phyloP scores from a whole-genome alignment of 2,888 invertebrate genomes.

The Habroteleia sp. region DNA sequence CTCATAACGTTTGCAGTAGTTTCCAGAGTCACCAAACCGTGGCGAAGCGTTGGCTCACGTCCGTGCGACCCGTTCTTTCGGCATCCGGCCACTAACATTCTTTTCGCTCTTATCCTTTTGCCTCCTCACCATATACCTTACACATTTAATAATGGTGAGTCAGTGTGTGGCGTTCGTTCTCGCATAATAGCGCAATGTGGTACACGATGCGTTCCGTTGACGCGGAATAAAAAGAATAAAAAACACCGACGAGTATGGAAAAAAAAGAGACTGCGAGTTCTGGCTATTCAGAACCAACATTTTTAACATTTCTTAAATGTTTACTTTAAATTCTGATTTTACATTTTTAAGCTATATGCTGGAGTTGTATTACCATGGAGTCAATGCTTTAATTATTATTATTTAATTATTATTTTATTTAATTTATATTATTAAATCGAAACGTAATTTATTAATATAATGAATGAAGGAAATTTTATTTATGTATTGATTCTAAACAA shows the following conservation, averaged over 20 bases:
- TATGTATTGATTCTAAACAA: no score
- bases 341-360: no score
- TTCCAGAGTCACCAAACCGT: constrained; percentile 70
- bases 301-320: constrained; percentile 1
- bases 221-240: constrained; percentile 34
- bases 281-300: constrained; percentile 14
- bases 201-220: constrained; percentile 51
- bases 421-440: no score
- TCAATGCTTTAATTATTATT: no score
- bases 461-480: no score
- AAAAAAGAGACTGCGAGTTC: constrained; percentile 11
- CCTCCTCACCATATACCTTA: constrained; percentile 61
- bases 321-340: no score
- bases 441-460: no score
- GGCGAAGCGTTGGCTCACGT: constrained; percentile 69
- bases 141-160: constrained; percentile 63
- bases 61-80: constrained; percentile 70
- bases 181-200: constrained; percentile 53
- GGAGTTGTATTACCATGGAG: no score
- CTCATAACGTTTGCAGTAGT: constrained; percentile 52
- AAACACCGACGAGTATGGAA: constrained; percentile 9
- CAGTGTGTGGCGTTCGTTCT: constrained; percentile 54
- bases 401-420: no score
- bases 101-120: constrained; percentile 70
- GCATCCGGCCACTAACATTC: constrained; percentile 75